Evolutionary conservation across 2,113 vertebrate species (phyloP), one percentile per base, ranked within the genome.

Genomic region (Stercorarius parasiticus): DNA sequence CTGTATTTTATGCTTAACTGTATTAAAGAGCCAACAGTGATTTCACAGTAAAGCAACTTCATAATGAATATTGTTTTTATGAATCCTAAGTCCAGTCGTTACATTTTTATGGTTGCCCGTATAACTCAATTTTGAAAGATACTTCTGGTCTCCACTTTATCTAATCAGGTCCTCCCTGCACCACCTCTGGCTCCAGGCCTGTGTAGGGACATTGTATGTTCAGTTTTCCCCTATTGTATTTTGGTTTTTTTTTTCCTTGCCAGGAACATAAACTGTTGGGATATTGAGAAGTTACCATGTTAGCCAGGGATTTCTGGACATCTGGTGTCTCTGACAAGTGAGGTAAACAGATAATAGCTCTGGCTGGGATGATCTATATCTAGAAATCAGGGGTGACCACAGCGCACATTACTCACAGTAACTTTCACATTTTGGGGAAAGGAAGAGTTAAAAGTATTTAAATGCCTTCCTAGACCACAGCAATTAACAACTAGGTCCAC

Each of bases 1-100:
- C 85, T 90, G 74, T 92, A 91, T 94, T 97, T 97, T 97, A 97
- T 92, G 80, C 55, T 96, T 72, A 96, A 93, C 42, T 16, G 72
- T 88, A 82, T 88, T 91, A 95, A 93, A 90, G 56, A 91, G 92
- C 74, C 94, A 97, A 93, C 88, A 90, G 89, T 74, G 79, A 97
- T 96, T 93, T 88, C 85, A 90, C 92, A 86, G 92, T 84, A 90
- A 91, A 86, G 76, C 47, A 65, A 70, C 58, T 96, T 77, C 82
- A 55, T 97, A 95, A 94, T 89, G 82, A 92, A 93, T 94, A 70
- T 92, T 91, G 62, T 13, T 71, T 94, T 97, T 94, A 66, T 56
- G 78, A 94, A 86, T 81, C 29, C 40, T 73, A 91, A 88, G 59
- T 90, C 87, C 90, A 86, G 84, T 80, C 20, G 4, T 78, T 84